These are phyloP conservation scores for Scolopax rusticola DNA, from an alignment of 2,797 vertebrate species.

Conservation along the genomic window DNA sequence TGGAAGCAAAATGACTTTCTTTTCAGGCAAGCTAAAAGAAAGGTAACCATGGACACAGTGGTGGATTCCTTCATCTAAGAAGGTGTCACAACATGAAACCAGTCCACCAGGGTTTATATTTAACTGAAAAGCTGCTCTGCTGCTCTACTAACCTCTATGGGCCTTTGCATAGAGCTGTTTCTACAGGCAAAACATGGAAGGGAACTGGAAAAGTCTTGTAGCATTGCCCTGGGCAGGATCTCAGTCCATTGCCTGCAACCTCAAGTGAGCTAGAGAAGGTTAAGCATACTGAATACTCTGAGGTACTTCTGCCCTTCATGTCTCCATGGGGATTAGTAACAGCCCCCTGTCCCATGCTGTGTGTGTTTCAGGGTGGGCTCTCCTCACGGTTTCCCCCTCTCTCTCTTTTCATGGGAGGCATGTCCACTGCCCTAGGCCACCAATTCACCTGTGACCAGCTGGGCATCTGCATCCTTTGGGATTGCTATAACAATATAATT, in stretches of 20 bases:
- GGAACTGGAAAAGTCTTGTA: neutral
- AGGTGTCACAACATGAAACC: neutral
- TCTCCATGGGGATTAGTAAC: rapidly evolving
- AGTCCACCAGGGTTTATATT: neutral
- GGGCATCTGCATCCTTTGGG: neutral
- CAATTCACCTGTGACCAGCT: neutral
- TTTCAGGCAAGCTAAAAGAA: neutral
- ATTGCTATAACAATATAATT: neutral
- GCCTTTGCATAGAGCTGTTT: neutral
- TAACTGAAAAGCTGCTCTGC: neutral
- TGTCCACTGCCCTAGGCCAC: neutral
- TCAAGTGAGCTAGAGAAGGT: neutral
- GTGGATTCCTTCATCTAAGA: neutral
- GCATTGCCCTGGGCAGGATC: neutral
- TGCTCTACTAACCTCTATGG: neutral
- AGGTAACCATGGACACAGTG: neutral
- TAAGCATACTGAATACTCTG: neutral
- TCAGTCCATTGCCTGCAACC: neutral
- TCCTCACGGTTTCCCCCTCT: neutral
- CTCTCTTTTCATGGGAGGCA: neutral
- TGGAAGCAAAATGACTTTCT: neutral
- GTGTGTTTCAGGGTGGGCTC: neutral
- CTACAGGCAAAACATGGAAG: neutral
- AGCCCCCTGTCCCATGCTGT: neutral
- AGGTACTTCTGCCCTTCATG: neutral